These are phyloP conservation scores for Odocoileus hemionus DNA, from an alignment of 2,113 vertebrate genomes.

Conservation along the genomic window DNA sequence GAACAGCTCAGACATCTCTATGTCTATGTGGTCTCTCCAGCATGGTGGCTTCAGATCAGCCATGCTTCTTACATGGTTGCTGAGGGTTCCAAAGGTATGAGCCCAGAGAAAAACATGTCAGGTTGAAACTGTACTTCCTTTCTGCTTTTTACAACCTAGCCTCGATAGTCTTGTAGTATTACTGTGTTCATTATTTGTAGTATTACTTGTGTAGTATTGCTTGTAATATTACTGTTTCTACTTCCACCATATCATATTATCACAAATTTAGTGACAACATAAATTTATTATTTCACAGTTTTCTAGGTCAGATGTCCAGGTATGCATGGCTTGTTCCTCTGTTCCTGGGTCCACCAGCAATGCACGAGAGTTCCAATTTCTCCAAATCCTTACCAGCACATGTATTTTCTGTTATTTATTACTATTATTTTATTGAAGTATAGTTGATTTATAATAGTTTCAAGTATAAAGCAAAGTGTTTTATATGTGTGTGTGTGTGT, in stretches of 20 bases:
- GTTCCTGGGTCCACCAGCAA: neutral
- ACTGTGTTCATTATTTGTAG: neutral
- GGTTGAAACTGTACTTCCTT: neutral
- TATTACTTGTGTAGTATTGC: neutral
- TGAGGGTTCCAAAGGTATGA: neutral
- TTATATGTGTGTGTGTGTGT: neutral
- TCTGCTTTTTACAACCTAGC: neutral
- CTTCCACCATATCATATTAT: neutral
- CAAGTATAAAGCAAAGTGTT: neutral
- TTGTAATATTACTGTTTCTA: neutral
- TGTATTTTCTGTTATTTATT: neutral
- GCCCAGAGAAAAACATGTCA: neutral
- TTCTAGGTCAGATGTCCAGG: neutral
- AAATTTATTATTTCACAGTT: neutral
- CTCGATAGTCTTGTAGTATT: neutral
- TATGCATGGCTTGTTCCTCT: neutral
- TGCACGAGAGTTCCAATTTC: neutral
- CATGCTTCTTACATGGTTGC: neutral
- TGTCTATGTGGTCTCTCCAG: neutral
- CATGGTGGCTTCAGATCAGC: neutral
- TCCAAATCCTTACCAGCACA: neutral
- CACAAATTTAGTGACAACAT: neutral
- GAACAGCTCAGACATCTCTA: neutral
- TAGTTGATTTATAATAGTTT: neutral
- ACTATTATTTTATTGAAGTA: neutral